Evolutionary conservation across 2,888 invertebrate species (phyloP).

Genomic region (Dryococelus australis): DNA sequence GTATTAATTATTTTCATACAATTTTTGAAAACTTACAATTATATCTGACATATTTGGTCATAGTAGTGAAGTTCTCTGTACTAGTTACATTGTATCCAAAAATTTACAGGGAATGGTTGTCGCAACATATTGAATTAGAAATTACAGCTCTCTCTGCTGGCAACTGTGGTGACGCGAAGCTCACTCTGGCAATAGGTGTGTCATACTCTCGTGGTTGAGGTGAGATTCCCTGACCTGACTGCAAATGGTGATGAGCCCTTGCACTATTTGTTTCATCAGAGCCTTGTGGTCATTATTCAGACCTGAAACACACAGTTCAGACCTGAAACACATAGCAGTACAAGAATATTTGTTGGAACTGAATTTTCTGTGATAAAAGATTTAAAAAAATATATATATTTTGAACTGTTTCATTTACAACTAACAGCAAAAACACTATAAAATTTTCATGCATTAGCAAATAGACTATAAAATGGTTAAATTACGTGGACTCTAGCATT

Average conservation of each 20-base stretch:
- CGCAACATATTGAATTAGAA: conserved; percentile 30
- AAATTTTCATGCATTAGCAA: too few relatives aligned
- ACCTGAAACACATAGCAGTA: conserved; percentile 61
- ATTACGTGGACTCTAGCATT: too few relatives aligned
- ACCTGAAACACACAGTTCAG: conserved; percentile 70
- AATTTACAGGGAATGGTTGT: too few relatives aligned
- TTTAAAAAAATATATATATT: too few relatives aligned
- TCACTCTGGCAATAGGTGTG: conserved; percentile 73
- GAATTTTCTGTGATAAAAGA: conserved; percentile 56
- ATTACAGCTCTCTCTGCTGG: conserved; percentile 85
- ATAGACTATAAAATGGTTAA: too few relatives aligned
- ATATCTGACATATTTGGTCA: too few relatives aligned
- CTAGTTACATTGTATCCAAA: too few relatives aligned
- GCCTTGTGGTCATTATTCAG: conserved; percentile 88
- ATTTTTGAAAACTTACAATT: too few relatives aligned
- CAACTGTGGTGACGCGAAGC: conserved; percentile 75
- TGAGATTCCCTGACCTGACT: conserved; percentile 55
- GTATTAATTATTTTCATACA: too few relatives aligned
- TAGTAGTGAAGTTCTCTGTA: too few relatives aligned
- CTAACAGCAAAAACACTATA: too few relatives aligned
- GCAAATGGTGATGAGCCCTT: conserved; percentile 73
- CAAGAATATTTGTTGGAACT: conserved; percentile 54
- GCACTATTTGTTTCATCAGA: conserved; percentile 85
- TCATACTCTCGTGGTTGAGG: conserved; percentile 41
- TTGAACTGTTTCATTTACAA: background rate